These are phyloP conservation scores for Microtus ochrogaster DNA, from an alignment of 2,113 vertebrate species.

Conservation along the genomic window DNA sequence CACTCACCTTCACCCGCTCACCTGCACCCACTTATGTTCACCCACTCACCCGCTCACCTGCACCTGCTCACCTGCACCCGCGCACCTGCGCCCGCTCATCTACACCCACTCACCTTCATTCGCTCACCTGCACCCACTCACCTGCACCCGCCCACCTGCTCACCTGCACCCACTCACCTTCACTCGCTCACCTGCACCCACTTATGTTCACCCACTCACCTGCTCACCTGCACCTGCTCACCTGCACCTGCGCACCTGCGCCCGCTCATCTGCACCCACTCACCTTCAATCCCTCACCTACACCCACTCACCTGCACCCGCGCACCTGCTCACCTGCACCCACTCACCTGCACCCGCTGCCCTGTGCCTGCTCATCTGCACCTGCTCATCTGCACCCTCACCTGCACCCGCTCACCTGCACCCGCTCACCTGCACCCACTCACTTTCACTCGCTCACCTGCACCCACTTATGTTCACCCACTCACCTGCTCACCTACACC, in stretches of 20 bases:
- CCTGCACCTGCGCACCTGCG: too few relatives aligned
- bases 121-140: rapidly evolving
- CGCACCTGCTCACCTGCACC: too few relatives aligned
- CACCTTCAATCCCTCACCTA: neutral
- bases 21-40: neutral
- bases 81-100: neutral
- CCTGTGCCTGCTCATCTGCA: neutral
- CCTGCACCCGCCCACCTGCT: neutral
- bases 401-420: neutral
- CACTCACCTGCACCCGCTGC: neutral
- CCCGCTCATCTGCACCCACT: neutral
- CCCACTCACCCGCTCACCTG: neutral
- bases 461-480: too few relatives aligned
- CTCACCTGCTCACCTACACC: neutral
- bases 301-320: too few relatives aligned
- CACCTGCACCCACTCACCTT: neutral
- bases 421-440: neutral
- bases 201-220: neutral
- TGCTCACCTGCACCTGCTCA: neutral
- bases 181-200: neutral
- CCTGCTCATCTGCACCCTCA: neutral
- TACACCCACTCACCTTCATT: rapidly evolving
- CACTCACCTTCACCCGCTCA: neutral
- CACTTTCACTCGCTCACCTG: neutral
- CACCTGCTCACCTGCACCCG: rapidly evolving